Evolutionary conservation across 2,888 invertebrate species (phyloP).

Genomic region (Sycophila texana): DNA sequence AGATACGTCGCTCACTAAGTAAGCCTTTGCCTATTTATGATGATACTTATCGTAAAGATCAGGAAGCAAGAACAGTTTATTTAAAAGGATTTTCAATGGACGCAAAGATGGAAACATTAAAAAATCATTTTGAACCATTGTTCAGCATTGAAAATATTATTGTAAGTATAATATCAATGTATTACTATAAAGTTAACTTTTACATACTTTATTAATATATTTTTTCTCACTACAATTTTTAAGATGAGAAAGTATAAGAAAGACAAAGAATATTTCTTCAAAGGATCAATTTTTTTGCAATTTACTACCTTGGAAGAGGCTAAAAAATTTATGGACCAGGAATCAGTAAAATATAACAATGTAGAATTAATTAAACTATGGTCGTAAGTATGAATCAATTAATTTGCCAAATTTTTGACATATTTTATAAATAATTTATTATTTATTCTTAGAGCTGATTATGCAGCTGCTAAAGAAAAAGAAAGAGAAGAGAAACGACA

Average conservation of each 20-base stretch:
- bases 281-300: conserved; percentile 94
- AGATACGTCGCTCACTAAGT: conserved; percentile 85
- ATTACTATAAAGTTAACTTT: background rate
- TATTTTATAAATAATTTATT: conserved; percentile 16
- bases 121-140: conserved; percentile 82
- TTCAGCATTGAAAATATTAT: conserved; percentile 78
- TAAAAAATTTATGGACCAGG: conserved; percentile 84
- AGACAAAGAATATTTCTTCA: conserved; percentile 83
- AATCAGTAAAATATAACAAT: conserved; percentile 83
- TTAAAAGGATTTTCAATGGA: conserved; percentile 90
- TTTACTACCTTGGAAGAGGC: conserved; percentile 90
- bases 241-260: conserved; percentile 79
- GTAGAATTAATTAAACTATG: conserved; percentile 82
- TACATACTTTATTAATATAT: background rate
- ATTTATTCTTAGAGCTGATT: conserved; percentile 74
- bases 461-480: conserved; percentile 82
- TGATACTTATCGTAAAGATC: conserved; percentile 87
- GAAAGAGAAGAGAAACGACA: conserved; percentile 80
- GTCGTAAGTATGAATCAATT: conserved; percentile 77
- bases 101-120: conserved; percentile 82
- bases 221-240: conserved; percentile 48
- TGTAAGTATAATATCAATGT: conserved; percentile 65
- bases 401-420: too few relatives aligned
- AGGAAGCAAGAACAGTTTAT: conserved; percentile 87
- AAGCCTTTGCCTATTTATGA: conserved; percentile 89